A percentile compares a stretch with the other conserved stretches of the same genome.
Evolutionary conservation across 1,140 invertebrate genomes (phyloP).

Genomic region (Bombyx mori): ASM3026992v2 NC_085123.1:12502501-12503000

Average conservation of each 20-base stretch:
- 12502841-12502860: conserved; percentile 4
- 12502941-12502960: conserved; percentile 56
- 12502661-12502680: conserved; percentile 26
- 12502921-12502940: conserved; percentile 44
- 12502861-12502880: background rate
- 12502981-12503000: conserved; percentile 33
- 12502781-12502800: conserved; percentile 5
- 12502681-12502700: conserved; percentile 11
- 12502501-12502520: conserved; percentile 33
- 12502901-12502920: conserved; percentile 51
- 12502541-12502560: conserved; percentile 61
- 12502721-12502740: conserved; percentile 4
- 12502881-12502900: conserved; percentile 24
- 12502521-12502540: conserved; percentile 41
- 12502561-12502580: conserved; percentile 24
- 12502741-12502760: conserved; percentile 2
- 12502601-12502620: conserved; percentile 16
- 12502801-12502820: background rate
- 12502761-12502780: background rate
- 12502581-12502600: conserved; percentile 13
- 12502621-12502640: conserved; percentile 16
- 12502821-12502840: conserved; percentile 3
- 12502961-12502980: conserved; percentile 54
- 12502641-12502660: conserved; percentile 28
- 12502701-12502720: conserved; percentile 21